Evolutionary conservation across 2,888 invertebrate genomes (phyloP), one percentile per base, ranked within the genome.

Genomic region (Dyspetes luteomarginatus): DNA sequence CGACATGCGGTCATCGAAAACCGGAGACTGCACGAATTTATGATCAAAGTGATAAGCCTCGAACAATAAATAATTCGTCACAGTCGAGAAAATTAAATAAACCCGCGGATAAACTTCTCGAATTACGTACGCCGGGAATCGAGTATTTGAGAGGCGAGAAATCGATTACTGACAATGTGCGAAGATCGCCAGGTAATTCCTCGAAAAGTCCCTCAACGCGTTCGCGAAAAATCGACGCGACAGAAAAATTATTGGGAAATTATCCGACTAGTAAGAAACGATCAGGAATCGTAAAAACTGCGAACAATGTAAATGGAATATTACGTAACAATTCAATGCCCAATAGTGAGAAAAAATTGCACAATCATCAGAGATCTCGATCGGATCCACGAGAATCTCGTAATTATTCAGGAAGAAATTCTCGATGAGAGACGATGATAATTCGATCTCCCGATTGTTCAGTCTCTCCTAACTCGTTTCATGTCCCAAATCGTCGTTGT

Each of bases 331-430:
- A 24, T 24, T 36, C 43, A 0, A 41, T 4, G 7, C n/a, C n/a
- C n/a, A 17, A 12, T 4, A 45, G 43, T 12, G 58, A 41, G 0
- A 19, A 52, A 56, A 65, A 19, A 52, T 55, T 65, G 19, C 75
- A 45, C 30, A 1, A 22, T n/a, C 67, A 72, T 12, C 67, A 68
- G 45, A 72, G 68, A 76, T 76, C 76, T 17, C 72, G 68, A 30
- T 81, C 80, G 28, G 76, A 76, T 64, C 56, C 72, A 12, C 65
- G 72, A 0, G 75, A 72, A 52, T 69, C 69, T 7, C 64, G 69
- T 7, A 55, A 64, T 50, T 30, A 41, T 15, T 7, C 36, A 26
- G 62, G 52, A 41, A 67, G 50, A 30, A 30, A 9, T 41, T 65
- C n/a, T 15, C 43, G 60, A 65, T 71, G 52, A 79, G 36, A 7